phyloP scores from a whole-genome alignment of 1,140 invertebrate genomes.

The Drosophila azteca region DNA sequence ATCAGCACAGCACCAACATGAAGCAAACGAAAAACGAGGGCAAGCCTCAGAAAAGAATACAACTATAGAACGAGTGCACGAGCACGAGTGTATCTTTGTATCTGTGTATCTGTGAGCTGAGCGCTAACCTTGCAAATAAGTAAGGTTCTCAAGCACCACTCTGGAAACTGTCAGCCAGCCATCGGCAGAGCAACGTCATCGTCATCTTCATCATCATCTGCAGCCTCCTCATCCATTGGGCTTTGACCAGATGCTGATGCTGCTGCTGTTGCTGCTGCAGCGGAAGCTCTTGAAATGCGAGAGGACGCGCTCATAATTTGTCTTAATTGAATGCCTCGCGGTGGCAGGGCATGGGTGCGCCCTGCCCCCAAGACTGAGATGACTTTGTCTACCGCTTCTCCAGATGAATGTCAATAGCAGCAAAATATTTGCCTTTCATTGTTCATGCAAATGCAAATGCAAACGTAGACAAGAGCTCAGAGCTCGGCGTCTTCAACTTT shows the following conservation, averaged over 20 bases:
- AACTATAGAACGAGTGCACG: constrained; percentile 23
- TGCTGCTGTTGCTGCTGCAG: neutral
- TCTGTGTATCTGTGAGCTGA: constrained; percentile 38
- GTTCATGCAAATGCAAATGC: constrained; percentile 79
- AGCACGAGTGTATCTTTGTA: no score
- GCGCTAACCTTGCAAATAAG: constrained; percentile 48
- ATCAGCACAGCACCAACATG: constrained; percentile 47
- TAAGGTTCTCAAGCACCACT: constrained; percentile 49
- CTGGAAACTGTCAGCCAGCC: constrained; percentile 41
- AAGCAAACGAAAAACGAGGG: constrained; percentile 18
- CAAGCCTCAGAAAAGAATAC: constrained; percentile 19
- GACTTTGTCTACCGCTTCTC: constrained; percentile 42
- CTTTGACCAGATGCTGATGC: constrained; percentile 34
- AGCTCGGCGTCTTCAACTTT: constrained; percentile 67
- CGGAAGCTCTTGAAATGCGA: constrained; percentile 69
- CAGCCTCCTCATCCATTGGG: constrained; percentile 25
- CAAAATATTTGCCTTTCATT: constrained; percentile 81
- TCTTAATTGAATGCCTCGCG: constrained; percentile 72
- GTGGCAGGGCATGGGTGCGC: constrained; percentile 2
- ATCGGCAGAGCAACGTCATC: constrained; percentile 16
- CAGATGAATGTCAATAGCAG: constrained; percentile 78
- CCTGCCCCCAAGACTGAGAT: constrained; percentile 8
- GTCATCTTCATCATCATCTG: constrained; percentile 28
- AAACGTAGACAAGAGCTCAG: constrained; percentile 52
- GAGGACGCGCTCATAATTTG: constrained; percentile 73